These are phyloP conservation scores for Hippocampus comes DNA, from an alignment of 2,113 vertebrate genomes.

Conservation along the genomic window DNA sequence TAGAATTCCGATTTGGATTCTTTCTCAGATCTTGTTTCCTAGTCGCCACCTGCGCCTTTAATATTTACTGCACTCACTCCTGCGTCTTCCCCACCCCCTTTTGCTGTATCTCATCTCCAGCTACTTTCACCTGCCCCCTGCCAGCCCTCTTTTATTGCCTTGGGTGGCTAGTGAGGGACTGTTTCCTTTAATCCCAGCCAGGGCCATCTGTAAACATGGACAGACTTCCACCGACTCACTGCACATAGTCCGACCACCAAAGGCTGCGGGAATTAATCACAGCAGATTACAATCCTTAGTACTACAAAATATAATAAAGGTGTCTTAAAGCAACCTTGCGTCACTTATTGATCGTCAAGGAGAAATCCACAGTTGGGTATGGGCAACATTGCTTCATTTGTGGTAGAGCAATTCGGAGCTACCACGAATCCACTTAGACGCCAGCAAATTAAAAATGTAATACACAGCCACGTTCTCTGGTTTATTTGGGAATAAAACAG, in stretches of 20 bases:
- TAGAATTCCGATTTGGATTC: constrained; percentile 55
- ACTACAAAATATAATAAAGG: constrained; percentile 67
- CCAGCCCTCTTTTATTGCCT: constrained; percentile 63
- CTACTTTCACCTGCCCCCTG: constrained; percentile 61
- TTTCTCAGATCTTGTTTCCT: constrained; percentile 34
- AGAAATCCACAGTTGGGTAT: constrained; percentile 58
- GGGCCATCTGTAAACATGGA: constrained; percentile 69
- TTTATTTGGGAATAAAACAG: constrained; percentile 84
- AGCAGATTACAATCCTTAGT: constrained; percentile 63
- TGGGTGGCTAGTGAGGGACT: constrained; percentile 68
- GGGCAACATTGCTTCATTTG: constrained; percentile 50
- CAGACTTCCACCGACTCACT: constrained; percentile 57
- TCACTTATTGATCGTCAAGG: constrained; percentile 61
- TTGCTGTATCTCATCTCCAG: constrained; percentile 63
- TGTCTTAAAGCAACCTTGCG: constrained; percentile 66
- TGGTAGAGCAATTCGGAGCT: constrained; percentile 14
- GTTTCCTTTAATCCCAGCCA: constrained; percentile 68
- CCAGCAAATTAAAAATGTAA: constrained; percentile 35
- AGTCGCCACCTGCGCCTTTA: constrained; percentile 36
- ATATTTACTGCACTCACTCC: constrained; percentile 61
- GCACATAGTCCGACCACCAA: constrained; percentile 64
- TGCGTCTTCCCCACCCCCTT: constrained; percentile 36
- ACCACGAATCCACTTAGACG: constrained; percentile 33
- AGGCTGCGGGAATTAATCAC: constrained; percentile 63
- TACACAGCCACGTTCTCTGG: constrained; percentile 26